Conservation (phyloP, 2,888 invertebrate genomes). For the Drosophila neotestacea region DNA sequence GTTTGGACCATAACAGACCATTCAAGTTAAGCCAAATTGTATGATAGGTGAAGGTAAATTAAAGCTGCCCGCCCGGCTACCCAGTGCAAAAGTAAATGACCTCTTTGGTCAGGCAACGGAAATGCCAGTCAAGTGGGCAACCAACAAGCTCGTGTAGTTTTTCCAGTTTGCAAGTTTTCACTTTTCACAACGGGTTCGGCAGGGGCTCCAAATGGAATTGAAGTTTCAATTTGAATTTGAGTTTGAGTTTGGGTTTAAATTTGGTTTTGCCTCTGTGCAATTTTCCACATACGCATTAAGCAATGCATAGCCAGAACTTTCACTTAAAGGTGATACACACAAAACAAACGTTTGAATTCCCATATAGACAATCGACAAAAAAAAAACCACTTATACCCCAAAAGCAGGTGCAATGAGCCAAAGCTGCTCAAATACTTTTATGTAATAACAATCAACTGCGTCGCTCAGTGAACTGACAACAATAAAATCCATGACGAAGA, state of each 20-base stretch:
- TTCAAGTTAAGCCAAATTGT: slow-evolving; percentile 46
- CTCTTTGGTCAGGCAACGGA: slow-evolving; percentile 63
- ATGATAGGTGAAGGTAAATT: slow-evolving; percentile 57
- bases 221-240: slow-evolving; percentile 1
- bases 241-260: slow-evolving; percentile 6
- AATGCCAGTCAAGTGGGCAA: slow-evolving; percentile 54
- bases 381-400: slow-evolving; percentile 2
- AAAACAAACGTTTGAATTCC: neutral
- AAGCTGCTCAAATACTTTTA: slow-evolving; percentile 62
- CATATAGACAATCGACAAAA: slow-evolving; percentile 8
- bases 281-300: slow-evolving; percentile 52
- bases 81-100: slow-evolving; percentile 67
- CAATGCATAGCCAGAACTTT: slow-evolving; percentile 60
- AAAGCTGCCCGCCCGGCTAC: slow-evolving; percentile 45
- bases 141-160: slow-evolving; percentile 51
- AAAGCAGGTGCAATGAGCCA: slow-evolving; percentile 67
- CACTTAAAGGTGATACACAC: slow-evolving; percentile 42
- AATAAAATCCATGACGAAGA: slow-evolving; percentile 31
- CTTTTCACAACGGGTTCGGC: slow-evolving; percentile 72
- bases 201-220: slow-evolving; percentile 16
- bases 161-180: slow-evolving; percentile 77
- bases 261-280: slow-evolving; percentile 41
- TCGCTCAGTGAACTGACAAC: slow-evolving; percentile 57
- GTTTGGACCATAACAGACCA: slow-evolving; percentile 32
- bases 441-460: slow-evolving; percentile 57